Percentiles rank a stretch among this genome's conserved stretches.
Conservation (phyloP, 2,113 vertebrate genomes). For the Todiramphus chloris region DNA sequence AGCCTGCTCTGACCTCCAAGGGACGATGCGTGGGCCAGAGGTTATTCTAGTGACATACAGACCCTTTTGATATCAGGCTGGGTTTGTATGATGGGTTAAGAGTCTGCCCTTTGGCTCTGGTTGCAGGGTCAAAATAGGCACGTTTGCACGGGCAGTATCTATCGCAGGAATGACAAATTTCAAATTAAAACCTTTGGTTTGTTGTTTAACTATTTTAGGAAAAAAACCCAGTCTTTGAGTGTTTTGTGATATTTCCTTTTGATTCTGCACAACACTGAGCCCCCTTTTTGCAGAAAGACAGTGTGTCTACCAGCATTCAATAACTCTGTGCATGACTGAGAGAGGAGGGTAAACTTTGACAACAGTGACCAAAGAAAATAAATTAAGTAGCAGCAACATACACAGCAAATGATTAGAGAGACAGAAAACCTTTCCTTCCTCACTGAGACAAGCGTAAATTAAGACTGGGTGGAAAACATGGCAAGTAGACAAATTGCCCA, state of each 20-base stretch:
- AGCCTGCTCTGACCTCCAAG: neutral
- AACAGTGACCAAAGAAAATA: neutral
- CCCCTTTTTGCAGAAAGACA: neutral
- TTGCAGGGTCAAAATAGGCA: neutral
- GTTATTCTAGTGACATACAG: neutral
- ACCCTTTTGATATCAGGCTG: neutral
- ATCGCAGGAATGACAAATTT: neutral
- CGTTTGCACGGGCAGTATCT: neutral
- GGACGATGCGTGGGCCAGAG: fast-evolving
- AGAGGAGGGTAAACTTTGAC: neutral
- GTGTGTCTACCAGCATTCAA: neutral
- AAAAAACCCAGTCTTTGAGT: neutral
- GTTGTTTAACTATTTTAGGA: neutral
- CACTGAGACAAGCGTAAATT: neutral
- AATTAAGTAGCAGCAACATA: neutral
- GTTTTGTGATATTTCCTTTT: neutral
- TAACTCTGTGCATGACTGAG: neutral
- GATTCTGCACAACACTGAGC: fast-evolving
- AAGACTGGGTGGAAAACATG: neutral
- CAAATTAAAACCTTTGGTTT: neutral
- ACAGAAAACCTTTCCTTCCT: neutral
- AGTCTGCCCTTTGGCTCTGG: neutral
- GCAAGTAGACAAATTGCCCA: neutral
- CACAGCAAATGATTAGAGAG: neutral
- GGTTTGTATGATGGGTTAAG: no score